Evolutionary conservation across 30 jellyfish, hydroid and myxozoan species (phyloP).

Genomic region (Hydra vulgaris): DNA sequence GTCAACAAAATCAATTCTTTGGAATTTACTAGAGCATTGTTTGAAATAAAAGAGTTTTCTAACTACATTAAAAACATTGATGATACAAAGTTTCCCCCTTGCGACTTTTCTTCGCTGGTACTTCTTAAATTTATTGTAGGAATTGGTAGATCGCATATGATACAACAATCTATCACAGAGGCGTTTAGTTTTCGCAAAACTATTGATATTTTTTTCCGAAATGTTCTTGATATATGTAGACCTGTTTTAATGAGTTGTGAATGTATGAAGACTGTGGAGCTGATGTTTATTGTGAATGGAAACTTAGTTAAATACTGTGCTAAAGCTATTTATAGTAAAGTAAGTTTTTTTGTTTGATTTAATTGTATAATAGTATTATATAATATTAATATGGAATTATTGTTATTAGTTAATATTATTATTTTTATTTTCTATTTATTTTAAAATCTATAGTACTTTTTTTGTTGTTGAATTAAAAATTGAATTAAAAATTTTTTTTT

Average conservation of each 20-base stretch:
- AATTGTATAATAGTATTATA: background rate
- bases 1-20: background rate
- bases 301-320: conserved; percentile 54
- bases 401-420: too few species aligned
- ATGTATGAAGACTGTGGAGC: conserved; percentile 11
- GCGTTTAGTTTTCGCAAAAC: conserved; percentile 24
- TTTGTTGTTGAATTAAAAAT: too few species aligned
- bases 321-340: conserved; percentile 45
- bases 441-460: too few species aligned
- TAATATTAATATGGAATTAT: too few species aligned
- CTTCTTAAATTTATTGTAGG: conserved; percentile 3
- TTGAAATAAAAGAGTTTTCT: background rate
- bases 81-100: background rate
- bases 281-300: conserved; percentile 41
- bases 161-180: conserved; percentile 30
- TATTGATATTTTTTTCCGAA: conserved; percentile 30
- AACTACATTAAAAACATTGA: background rate
- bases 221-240: conserved; percentile 22
- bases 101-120: background rate
- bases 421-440: too few species aligned
- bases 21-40: background rate
- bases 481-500: too few species aligned
- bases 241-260: conserved; percentile 30
- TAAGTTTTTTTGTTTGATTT: background rate
- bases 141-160: background rate